Evolutionary conservation across 2,797 vertebrate genomes (phyloP).

Genomic region (Eupleurogrammus muticus): DNA sequence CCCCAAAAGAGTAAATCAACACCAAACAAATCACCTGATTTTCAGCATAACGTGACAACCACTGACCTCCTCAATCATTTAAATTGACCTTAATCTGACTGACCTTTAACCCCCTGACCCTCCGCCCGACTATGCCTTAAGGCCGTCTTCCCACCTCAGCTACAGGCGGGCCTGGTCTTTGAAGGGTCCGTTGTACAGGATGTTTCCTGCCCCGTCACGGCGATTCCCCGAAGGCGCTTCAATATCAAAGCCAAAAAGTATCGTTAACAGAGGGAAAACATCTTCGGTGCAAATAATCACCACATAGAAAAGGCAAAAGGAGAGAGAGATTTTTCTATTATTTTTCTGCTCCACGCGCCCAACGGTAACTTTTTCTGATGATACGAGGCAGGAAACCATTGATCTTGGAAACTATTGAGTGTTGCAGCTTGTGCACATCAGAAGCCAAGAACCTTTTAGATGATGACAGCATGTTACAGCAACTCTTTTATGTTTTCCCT

Average conservation of each 20-base stretch:
- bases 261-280: constrained; percentile 25
- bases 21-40: constrained; percentile 33
- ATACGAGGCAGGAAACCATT: constrained; percentile 55
- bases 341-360: constrained; percentile 27
- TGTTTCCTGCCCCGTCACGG: constrained; percentile 72
- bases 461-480: constrained; percentile 53
- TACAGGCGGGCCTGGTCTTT: constrained; percentile 82
- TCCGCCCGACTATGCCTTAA: constrained; percentile 5
- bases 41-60: constrained; percentile 13
- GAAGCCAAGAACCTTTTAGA: constrained; percentile 57
- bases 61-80: not conserved
- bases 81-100: constrained; percentile 48
- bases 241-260: constrained; percentile 39
- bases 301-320: constrained; percentile 10
- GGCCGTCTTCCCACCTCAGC: constrained; percentile 69
- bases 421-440: constrained; percentile 59
- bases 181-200: constrained; percentile 76
- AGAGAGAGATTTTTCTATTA: constrained; percentile 16
- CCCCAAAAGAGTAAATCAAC: constrained; percentile 19
- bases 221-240: constrained; percentile 80
- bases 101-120: constrained; percentile 46
- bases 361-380: constrained; percentile 36
- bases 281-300: constrained; percentile 17
- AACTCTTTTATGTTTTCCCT: constrained; percentile 52
- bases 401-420: constrained; percentile 61